These are phyloP conservation scores for Eupleurogrammus muticus DNA, from an alignment of 2,797 vertebrate genomes.

Conservation along the genomic window DNA sequence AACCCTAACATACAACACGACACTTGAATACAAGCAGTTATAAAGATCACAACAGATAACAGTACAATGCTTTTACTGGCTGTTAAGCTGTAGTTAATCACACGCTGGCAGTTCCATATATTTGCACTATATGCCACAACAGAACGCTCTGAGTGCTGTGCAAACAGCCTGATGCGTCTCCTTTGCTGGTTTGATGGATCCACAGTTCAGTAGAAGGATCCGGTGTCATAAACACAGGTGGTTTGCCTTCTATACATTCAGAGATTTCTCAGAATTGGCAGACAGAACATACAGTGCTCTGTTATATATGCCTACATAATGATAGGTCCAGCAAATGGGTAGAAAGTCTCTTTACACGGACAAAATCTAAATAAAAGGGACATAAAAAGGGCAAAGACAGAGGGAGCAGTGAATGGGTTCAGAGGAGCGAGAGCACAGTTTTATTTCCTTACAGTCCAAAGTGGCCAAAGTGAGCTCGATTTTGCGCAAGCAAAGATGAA, in stretches of 20 bases:
- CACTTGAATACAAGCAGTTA: constrained; percentile 52
- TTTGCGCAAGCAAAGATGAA: constrained; percentile 4
- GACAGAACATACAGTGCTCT: constrained; percentile 13
- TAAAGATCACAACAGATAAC: constrained; percentile 41
- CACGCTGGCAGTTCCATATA: constrained; percentile 8
- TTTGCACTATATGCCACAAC: constrained; percentile 14
- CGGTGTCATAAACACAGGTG: constrained; percentile 26
- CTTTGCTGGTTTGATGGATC: constrained; percentile 49
- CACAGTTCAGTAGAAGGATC: constrained; percentile 27
- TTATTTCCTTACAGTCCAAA: not conserved
- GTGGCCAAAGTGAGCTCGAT: not conserved
- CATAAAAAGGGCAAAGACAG: not conserved
- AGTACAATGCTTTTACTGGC: constrained; percentile 47
- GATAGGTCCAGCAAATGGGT: not conserved
- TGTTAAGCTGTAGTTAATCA: constrained; percentile 43
- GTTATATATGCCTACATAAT: not conserved
- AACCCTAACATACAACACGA: constrained; percentile 46
- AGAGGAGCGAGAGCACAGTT: not conserved
- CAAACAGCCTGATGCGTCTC: constrained; percentile 44
- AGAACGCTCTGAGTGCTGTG: constrained; percentile 20
- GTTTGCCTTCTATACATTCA: constrained; percentile 59
- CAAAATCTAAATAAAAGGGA: not conserved
- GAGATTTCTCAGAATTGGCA: constrained; percentile 22
- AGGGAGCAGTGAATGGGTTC: not conserved
- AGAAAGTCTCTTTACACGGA: not conserved